Base-by-base conservation (phyloP, 2,113 vertebrate species). In the Ornithorhynchus anatinus region DNA sequence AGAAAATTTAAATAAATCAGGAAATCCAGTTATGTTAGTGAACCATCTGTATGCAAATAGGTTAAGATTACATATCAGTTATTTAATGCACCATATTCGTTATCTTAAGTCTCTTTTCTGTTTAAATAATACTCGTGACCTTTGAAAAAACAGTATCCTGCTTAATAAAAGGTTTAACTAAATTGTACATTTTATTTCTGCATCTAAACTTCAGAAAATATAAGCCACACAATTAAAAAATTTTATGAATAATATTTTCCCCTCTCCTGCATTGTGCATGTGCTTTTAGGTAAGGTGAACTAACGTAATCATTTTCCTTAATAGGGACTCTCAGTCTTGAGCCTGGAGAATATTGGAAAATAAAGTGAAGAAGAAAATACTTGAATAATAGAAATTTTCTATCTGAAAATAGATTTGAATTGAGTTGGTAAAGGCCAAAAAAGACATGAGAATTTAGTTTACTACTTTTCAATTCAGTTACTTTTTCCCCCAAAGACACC, bases 81-180 rank as follows among this genome's bases (percentile, higher is more conserved):
- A 45, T 79, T 81, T 79, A 22, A 69, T 47, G 59, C 38, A 38
- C 59, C 43, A 58, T 77, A 67, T 72, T 69, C 75, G 38, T 66
- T 77, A 72, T 58, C 79, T 51, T 43, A 58, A 13, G 39, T 59
- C 2, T 40, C 9, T 35, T 59, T 70, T 65, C 33, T 15, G 4
- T 59, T 13, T 36, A 59, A 64, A 84, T 7, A 56, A 79, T 64
- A 29, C 16, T 12, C 51, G 1, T 43, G 1, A 44, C 59, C 37
- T 40, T 48, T 71, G 16, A 47, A 38, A n/a, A 51, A 67, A n/a
- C 31, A 58, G 29, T 57, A n/a, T 42, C 29, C 35, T 52, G 10
- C 31, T 33, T 16, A 59, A 29, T 63, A 47, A 36, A 51, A 53
- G n/a, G 43, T 69, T 65, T 61, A 59, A 60, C 40, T 31, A 7